Base-by-base conservation (phyloP, 2,888 invertebrate genomes). In the Allophyes oxyacanthae region DNA sequence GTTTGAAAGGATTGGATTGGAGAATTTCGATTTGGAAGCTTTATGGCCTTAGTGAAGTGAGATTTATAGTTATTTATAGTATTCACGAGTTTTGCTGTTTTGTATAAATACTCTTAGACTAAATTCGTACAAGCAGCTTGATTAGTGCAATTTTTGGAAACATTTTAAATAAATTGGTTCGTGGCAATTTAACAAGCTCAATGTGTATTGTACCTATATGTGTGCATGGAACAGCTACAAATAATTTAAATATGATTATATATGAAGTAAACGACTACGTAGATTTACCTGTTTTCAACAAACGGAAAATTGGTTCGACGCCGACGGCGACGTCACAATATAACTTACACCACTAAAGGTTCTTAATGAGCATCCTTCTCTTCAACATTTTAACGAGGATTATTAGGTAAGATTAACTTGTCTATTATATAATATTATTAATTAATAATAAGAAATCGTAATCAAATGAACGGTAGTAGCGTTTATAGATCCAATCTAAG, bases 21-120 rank as follows among this genome's bases (percentile, higher is more conserved):
- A 41, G 64, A 49, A 59, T 59, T 64, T 42, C 64, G 41, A 69
- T 64, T 64, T 32, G 41, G 30, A 44, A 54, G 37, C 53, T 69
- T 67, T 67, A 69, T 49, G 64, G 49, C 48, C 52, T 63, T 28
- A 36, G 28, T 34, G 60, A 37, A 41, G 10, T 6, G 52, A 63
- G 52, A 66, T 68, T 65, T 62, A 64, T 48, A 44, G 63, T 45
- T 66, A 66, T 66, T 67, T 66, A 68, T 63, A 65, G 56, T 32
- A 62, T 57, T 20, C 63, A 62, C 48, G 65, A 28, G 28, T 8
- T 28, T 28, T 6, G 57, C 65, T 68, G 65, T 49, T 65, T 51
- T 37, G 36, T 34, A 37, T 48, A 60, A 62, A 67, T 56, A 56
- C 48, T 57, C 2, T 20, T 20, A 20, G 2, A 49, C 25, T 25